Conservation (phyloP, 2,113 vertebrate genomes). For the Malaclemys terrapin region DNA sequence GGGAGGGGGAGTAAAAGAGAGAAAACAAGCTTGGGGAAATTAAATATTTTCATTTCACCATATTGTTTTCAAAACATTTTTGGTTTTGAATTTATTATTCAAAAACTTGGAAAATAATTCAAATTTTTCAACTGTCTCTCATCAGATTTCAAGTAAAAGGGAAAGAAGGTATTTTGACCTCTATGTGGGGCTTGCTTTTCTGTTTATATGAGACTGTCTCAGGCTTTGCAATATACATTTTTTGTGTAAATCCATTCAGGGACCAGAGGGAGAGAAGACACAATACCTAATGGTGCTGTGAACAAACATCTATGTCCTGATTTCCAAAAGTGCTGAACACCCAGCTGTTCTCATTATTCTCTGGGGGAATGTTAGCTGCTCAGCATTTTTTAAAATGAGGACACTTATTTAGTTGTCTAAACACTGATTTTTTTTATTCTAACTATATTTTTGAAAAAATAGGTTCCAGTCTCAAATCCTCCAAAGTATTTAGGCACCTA, state of each 20-base stretch:
- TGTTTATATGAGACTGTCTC: neutral
- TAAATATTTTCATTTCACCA: neutral
- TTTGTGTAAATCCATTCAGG: neutral
- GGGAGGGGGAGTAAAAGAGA: neutral
- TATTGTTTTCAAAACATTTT: neutral
- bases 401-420: neutral
- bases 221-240: fast-evolving
- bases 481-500: too few relatives aligned
- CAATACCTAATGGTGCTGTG: neutral
- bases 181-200: neutral
- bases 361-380: neutral
- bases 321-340: neutral
- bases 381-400: neutral
- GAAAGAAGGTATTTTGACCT: neutral
- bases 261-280: neutral
- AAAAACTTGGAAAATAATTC: neutral
- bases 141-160: neutral
- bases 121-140: neutral
- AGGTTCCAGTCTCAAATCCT: too few relatives aligned
- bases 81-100: neutral
- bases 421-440: neutral
- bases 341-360: neutral
- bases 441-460: neutral
- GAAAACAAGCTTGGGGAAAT: neutral
- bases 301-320: neutral